phyloP scores from a whole-genome alignment of 2,888 invertebrate species.

The Drosophila setosimentum region DNA sequence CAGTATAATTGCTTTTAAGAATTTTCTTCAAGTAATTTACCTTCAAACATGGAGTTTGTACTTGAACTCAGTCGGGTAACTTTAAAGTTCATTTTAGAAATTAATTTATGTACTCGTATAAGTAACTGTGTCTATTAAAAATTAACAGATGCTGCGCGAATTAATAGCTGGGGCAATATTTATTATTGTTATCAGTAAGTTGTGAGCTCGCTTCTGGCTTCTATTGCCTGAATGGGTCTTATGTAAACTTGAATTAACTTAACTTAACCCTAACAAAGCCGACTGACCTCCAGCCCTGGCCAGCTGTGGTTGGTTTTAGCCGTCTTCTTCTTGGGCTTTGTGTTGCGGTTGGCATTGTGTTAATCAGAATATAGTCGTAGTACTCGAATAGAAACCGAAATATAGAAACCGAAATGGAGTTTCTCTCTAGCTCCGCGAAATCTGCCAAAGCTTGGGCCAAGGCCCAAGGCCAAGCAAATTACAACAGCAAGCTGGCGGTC shows the following conservation, averaged over 20 bases:
- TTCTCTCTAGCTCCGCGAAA: conserved; percentile 75
- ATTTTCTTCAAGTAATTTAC: conserved; percentile 54
- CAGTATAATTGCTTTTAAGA: conserved; percentile 46
- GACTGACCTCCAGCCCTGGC: conserved; percentile 69
- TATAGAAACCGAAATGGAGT: conserved; percentile 48
- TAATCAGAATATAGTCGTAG: conserved; percentile 46
- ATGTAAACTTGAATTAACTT: conserved; percentile 74
- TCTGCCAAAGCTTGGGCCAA: conserved; percentile 68
- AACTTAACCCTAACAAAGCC: conserved; percentile 55
- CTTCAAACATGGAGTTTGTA: conserved; percentile 59
- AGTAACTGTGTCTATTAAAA: conserved; percentile 23
- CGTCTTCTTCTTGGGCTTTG: conserved; percentile 29
- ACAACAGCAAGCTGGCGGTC: conserved; percentile 45
- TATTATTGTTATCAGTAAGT: conserved; percentile 26
- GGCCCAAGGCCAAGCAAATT: conserved; percentile 52
- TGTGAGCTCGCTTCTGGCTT: conserved; percentile 10
- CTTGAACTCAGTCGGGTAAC: conserved; percentile 63
- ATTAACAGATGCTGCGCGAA: conserved; percentile 47
- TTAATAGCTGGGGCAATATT: conserved; percentile 53
- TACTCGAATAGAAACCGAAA: conserved; percentile 56
- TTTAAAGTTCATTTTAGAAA: conserved; percentile 62
- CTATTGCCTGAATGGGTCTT: conserved; percentile 18
- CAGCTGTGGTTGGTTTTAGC: conserved; percentile 46
- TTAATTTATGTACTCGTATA: conserved; percentile 14
- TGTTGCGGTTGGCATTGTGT: conserved; percentile 67